phyloP scores from a whole-genome alignment of 2,113 vertebrate genomes.

The Psittacus erithacus region DNA sequence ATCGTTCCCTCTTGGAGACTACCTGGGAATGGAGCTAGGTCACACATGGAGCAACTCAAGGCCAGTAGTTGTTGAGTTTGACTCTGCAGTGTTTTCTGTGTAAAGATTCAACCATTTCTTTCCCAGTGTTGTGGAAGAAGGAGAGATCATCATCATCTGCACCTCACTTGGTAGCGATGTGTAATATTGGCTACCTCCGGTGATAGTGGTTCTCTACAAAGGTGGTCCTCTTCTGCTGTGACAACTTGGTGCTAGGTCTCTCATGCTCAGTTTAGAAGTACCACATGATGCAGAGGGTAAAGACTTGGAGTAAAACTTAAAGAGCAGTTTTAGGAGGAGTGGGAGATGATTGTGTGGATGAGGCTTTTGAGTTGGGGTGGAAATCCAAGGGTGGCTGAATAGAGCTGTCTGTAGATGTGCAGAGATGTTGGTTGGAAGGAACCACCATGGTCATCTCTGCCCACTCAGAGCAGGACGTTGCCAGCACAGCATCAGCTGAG shows the following conservation, averaged over 20 bases:
- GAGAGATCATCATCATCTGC: accelerated
- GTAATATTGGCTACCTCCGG: accelerated
- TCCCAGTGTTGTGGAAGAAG: neutral
- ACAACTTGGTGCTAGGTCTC: neutral
- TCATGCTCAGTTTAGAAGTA: accelerated
- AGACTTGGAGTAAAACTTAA: neutral
- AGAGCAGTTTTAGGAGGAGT: neutral
- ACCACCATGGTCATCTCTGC: neutral
- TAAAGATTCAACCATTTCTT: neutral
- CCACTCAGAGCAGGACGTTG: neutral
- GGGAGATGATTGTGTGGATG: neutral
- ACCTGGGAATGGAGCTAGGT: neutral
- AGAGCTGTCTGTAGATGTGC: neutral
- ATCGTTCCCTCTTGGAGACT: neutral
- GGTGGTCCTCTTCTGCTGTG: neutral
- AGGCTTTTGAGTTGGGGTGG: neutral
- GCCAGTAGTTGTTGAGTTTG: neutral
- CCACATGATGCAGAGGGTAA: neutral
- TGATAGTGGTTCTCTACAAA: neutral
- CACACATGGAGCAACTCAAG: accelerated
- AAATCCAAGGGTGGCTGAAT: neutral
- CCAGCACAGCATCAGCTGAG: neutral
- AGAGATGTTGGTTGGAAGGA: neutral
- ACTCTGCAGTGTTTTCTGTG: neutral
- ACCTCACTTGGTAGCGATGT: accelerated